Percentiles rank a stretch among this genome's conserved stretches.
phyloP scores from a whole-genome alignment of 2,888 invertebrate genomes.

The Clanis bilineata region DNA sequence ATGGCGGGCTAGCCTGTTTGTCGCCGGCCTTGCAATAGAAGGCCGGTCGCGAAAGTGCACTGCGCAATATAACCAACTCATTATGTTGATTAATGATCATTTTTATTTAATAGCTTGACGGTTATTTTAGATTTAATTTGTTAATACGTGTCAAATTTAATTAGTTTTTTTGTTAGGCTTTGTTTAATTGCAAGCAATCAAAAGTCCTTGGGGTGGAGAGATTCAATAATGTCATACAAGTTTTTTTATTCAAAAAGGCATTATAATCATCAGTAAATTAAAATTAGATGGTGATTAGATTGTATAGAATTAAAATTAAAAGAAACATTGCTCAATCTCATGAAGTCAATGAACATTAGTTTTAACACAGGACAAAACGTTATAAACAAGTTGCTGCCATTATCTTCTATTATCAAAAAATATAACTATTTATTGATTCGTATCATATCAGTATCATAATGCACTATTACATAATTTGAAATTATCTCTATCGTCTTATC shows the following conservation, averaged over 20 bases:
- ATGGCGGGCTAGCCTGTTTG: conserved; percentile 54
- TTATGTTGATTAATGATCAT: conserved; percentile 50
- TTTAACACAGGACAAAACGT: neutral
- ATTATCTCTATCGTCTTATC: neutral
- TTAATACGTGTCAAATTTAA: conserved; percentile 14
- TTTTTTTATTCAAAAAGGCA: no score
- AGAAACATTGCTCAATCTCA: neutral
- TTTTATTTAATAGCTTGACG: conserved; percentile 45
- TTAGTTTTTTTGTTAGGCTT: neutral
- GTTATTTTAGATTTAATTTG: conserved; percentile 24
- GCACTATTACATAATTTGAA: neutral
- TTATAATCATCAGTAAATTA: no score
- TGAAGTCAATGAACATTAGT: neutral
- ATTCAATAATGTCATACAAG: no score
- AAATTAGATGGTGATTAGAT: neutral
- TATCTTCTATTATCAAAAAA: neutral
- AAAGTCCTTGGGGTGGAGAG: neutral
- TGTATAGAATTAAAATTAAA: neutral
- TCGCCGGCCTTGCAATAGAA: conserved; percentile 71
- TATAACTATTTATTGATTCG: neutral
- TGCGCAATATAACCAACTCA: conserved; percentile 42
- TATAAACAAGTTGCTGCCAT: neutral
- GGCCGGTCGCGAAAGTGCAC: conserved; percentile 57
- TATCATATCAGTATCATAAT: conserved; percentile 9
- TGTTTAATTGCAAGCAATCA: neutral